Base-by-base conservation (phyloP, 2,797 vertebrate species). In the Chiroxiphia lanceolata region DNA sequence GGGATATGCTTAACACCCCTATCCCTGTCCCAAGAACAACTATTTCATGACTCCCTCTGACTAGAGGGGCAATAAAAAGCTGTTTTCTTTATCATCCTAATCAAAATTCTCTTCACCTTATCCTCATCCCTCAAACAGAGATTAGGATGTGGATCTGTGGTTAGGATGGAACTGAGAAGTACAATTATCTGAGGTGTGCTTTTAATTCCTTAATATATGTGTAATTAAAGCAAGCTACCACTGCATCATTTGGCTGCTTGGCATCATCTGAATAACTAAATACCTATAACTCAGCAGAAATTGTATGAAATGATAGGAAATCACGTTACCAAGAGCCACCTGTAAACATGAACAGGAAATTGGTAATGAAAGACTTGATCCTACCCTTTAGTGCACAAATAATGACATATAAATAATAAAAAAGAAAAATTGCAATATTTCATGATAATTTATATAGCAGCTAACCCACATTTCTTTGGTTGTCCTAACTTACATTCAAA, bases 11-110 rank as follows among this genome's bases (percentile, higher is more conserved):
- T 44, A 38, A 92, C 15, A 51, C 6, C 3, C 7, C 18, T 33
- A 9, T 4, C 29, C 36, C 71, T 42, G 25, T 67, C n/a, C 36
- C 15, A 18, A 42, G 18, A 60, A 74, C 0, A 0, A 57, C 31
- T 72, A 42, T 7, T 6, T 45, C 57, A n/a, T 5, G 20, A 56
- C 4, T 4, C 29, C 21, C 38, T n/a, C 11, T 25, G 27, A 79
- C 1, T 2, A 51, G 6, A 48, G 14, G 6, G n/a, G 29, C n/a
- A 40, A 68, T 45, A 80, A 80, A 86, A 88, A 29, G 7, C 19
- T 67, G 16, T 31, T 70, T 83, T 51, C n/a, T 59, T 71, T 80
- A 61, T 19, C 5, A 12, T 21, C 36, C 34, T 60, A 26, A 51
- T 33, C 3, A 11, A 77, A 71, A 61, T 63, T 75, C 9, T 88